A percentile compares a stretch with the other conserved stretches of the same genome.
Evolutionary conservation across 2,888 invertebrate species (phyloP).

Genomic region (Drosophila neutralis): DNA sequence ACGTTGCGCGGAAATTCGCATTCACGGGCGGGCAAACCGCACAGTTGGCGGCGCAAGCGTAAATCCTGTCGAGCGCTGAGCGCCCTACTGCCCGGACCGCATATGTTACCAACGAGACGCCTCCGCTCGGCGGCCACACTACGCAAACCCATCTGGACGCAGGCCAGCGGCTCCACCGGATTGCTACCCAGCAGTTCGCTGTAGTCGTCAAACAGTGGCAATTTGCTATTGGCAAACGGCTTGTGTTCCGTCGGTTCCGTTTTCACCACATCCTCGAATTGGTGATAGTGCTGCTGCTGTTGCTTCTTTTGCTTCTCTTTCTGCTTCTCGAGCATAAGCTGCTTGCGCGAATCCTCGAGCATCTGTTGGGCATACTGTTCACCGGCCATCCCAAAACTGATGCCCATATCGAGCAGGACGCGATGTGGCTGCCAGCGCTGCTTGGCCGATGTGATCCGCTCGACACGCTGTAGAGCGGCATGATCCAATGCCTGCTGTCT

Average conservation of each 20-base stretch:
- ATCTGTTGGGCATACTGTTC: constrained; percentile 86
- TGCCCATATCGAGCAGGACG: constrained; percentile 91
- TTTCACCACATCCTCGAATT: constrained; percentile 13
- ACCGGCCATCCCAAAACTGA: constrained; percentile 92
- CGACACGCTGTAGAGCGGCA: constrained; percentile 75
- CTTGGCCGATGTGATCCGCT: constrained; percentile 87
- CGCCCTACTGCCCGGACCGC: constrained; percentile 91
- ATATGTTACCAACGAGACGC: constrained; percentile 89
- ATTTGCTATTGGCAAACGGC: constrained; percentile 16
- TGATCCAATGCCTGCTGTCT: constrained; percentile 81
- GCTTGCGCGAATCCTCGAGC: constrained; percentile 82
- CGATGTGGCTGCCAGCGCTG: constrained; percentile 93
- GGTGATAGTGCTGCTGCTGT: constrained; percentile 13
- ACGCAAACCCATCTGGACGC: constrained; percentile 87
- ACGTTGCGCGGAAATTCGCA: constrained; percentile 84
- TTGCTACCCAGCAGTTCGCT: constrained; percentile 58
- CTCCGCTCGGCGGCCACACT: constrained; percentile 87
- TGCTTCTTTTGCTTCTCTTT: constrained; percentile 18
- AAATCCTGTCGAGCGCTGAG: constrained; percentile 92
- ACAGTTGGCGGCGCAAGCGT: constrained; percentile 89
- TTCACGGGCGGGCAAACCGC: constrained; percentile 89
- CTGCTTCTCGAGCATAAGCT: constrained; percentile 79
- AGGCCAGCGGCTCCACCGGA: constrained; percentile 84
- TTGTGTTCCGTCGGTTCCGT: constrained; percentile 10
- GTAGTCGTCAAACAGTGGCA: constrained; percentile 84